These are phyloP conservation scores for Sycophila sp. DNA, from an alignment of 1,140 invertebrate genomes.

Conservation along the genomic window DNA sequence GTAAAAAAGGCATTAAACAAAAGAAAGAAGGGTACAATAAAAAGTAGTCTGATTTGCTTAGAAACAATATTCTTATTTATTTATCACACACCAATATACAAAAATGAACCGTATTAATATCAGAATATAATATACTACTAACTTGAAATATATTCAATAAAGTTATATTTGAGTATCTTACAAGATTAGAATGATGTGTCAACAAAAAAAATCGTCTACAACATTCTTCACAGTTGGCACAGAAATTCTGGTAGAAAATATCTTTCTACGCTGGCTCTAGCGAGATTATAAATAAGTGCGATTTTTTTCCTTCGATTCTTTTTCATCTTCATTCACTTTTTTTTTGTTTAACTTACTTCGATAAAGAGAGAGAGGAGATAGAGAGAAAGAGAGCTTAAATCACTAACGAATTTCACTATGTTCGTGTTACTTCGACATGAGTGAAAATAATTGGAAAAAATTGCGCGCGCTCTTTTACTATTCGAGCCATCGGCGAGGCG, in stretches of 20 bases:
- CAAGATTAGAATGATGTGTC: conserved; percentile 66
- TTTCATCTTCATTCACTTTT: conserved; percentile 1
- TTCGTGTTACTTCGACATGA: conserved; percentile 50
- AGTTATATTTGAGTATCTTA: conserved; percentile 66
- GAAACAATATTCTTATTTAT: conserved; percentile 68
- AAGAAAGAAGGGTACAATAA: conserved; percentile 8
- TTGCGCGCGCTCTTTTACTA: too few species aligned
- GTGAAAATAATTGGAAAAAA: conserved; percentile 57
- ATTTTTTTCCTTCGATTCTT: conserved; percentile 19
- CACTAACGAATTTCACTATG: conserved; percentile 58
- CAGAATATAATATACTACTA: conserved; percentile 67
- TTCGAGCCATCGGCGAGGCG: too few species aligned
- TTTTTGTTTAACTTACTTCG: conserved; percentile 51
- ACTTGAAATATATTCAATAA: conserved; percentile 67
- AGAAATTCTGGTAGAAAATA: conserved; percentile 66
- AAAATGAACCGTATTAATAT: conserved; percentile 68
- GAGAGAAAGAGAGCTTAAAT: conserved; percentile 47
- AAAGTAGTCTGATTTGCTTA: conserved; percentile 55
- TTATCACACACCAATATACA: conserved; percentile 69
- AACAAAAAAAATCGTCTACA: conserved; percentile 63
- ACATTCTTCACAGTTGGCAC: conserved; percentile 67
- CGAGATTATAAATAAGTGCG: conserved; percentile 61
- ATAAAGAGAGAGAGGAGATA: background rate
- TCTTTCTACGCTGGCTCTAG: conserved; percentile 58
- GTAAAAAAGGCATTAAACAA: background rate